Evolutionary conservation across 1,140 invertebrate genomes (phyloP), one percentile per base, ranked within the genome.

Genomic region (Euwallacea similis): DNA sequence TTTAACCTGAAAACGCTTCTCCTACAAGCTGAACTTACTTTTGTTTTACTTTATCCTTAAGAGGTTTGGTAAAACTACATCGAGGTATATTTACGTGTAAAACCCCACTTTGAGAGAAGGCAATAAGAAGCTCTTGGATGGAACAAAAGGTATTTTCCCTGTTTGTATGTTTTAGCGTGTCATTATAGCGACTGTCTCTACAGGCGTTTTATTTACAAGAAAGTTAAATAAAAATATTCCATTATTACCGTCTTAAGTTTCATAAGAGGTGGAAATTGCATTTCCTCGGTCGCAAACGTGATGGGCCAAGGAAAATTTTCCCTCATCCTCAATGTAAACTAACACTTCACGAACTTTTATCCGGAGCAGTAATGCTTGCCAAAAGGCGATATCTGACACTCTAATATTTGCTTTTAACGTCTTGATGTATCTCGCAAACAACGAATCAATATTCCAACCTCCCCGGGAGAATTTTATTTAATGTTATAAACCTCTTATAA

Each of bases 401-500:
- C 33, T 16, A 54, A 65, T 65, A 65, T 65, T 65, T 65, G 63
- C 63, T 65, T 54, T 65, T 65, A 65, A 54, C 63, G 50, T 65
- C 16, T 65, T 54, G 46, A 54, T 65, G 63, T 65, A 65, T 54
- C 15, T 43, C 59, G 63, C 50, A 65, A 65, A 65, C 63, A 65
- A 15, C 46, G 13, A 54, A 65, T 65, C 63, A 53, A 65, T 65
- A 65, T 21, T 65, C 50, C 15, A 65, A 46, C 21, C 47, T 41
- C 61, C 42, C 42, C 10, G 21, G 43, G 21, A 10, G 15, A 46
- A 63, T 33, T 33, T 33, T 33, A 63, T 63, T 63, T 63, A 47
- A 63, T 63, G 47, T 43, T 61, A 61, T 15, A 61, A 61, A 61
- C 42, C 59, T n/a, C 59, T 61, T 61, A 13, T 3, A 56, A 56